phyloP scores from a whole-genome alignment of 1,140 invertebrate genomes.

The Plectus sambesii region DNA sequence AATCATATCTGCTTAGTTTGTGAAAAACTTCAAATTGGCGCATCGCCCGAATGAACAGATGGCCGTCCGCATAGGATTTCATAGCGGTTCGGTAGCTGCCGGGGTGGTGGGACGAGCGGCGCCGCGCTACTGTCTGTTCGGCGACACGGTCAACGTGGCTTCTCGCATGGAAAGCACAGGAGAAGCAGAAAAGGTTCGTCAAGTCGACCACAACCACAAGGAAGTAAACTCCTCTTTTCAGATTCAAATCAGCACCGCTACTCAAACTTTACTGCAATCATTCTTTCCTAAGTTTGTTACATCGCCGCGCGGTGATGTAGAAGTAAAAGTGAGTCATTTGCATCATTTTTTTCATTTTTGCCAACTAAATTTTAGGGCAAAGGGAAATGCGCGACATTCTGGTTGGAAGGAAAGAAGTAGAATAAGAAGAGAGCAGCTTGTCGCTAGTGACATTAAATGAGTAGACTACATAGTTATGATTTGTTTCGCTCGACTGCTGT shows the following conservation, averaged over 20 bases:
- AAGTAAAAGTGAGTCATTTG: constrained; percentile 29
- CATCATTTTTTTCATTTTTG: neutral
- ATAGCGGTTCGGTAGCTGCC: constrained; percentile 73
- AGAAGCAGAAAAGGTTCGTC: constrained; percentile 40
- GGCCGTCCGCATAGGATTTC: constrained; percentile 83
- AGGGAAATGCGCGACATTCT: constrained; percentile 37
- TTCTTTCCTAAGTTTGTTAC: constrained; percentile 40
- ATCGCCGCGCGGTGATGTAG: constrained; percentile 37
- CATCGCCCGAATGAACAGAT: constrained; percentile 74
- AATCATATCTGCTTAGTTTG: constrained; percentile 55
- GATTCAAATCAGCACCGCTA: constrained; percentile 39
- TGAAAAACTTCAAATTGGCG: constrained; percentile 74
- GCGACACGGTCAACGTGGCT: constrained; percentile 43
- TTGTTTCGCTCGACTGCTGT: too few relatives aligned
- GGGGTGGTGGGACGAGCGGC: constrained; percentile 80
- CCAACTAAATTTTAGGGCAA: constrained; percentile 34
- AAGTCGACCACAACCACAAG: neutral
- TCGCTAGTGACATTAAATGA: too few relatives aligned
- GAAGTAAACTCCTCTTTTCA: constrained; percentile 7
- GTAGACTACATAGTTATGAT: too few relatives aligned
- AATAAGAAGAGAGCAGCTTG: too few relatives aligned
- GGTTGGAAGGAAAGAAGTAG: constrained; percentile 41
- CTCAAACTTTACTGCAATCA: constrained; percentile 39
- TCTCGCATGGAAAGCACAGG: constrained; percentile 44
- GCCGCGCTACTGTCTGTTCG: constrained; percentile 53